Evolutionary conservation across 1,140 invertebrate species (phyloP).

Genomic region (Pararge aegeria): DNA sequence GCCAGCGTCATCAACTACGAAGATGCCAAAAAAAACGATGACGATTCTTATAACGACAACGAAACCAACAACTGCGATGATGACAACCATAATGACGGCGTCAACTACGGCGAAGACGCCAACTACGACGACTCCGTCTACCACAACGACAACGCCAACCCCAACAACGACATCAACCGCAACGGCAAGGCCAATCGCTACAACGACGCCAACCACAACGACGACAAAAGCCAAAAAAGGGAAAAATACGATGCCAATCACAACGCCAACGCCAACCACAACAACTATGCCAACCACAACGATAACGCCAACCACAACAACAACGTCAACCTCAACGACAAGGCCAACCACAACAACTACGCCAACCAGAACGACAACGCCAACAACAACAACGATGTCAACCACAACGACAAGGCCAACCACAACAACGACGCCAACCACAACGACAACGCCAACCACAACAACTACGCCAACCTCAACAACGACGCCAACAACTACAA

Average conservation of each 20-base stretch:
- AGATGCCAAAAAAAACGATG: no score
- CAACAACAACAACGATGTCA: constrained; percentile 15
- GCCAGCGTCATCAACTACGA: no score
- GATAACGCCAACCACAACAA: constrained; percentile 18
- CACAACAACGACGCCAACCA: constrained; percentile 18
- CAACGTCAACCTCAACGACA: constrained; percentile 15
- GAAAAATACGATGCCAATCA: no score
- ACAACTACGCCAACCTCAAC: constrained; percentile 25
- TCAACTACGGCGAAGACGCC: constrained; percentile 16
- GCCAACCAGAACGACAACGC: constrained; percentile 6
- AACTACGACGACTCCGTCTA: constrained; percentile 20
- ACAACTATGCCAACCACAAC: no score
- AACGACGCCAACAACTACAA: constrained; percentile 11
- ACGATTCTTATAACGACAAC: no score
- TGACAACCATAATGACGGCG: no score
- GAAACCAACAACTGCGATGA: no score
- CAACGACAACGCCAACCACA: constrained; percentile 8
- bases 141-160: constrained; percentile 23
- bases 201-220: constrained; percentile 18
- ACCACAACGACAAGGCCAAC: constrained; percentile 23
- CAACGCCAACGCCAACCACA: no score
- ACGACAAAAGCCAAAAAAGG: no score
- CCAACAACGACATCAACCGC: constrained; percentile 2
- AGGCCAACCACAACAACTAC: constrained; percentile 24
- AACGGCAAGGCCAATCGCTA: background rate